A percentile compares a stretch with the other conserved stretches of the same genome.
These are phyloP conservation scores for Molossus molossus DNA, from an alignment of 2,797 vertebrate genomes.

Conservation along the genomic window DNA sequence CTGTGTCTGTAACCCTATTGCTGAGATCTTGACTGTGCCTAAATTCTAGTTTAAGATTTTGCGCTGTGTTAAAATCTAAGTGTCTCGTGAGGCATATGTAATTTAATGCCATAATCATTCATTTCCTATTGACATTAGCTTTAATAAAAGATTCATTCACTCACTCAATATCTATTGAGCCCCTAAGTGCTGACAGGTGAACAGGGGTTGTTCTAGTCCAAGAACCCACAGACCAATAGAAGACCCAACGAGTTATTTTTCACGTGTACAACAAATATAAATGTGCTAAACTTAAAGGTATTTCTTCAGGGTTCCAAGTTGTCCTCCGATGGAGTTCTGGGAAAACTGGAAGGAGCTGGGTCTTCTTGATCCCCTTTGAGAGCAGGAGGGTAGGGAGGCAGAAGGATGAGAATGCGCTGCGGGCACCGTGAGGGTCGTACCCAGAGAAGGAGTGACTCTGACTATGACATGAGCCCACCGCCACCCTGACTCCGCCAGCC, in stretches of 20 bases:
- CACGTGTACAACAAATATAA: background rate
- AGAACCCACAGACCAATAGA: background rate
- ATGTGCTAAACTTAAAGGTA: background rate
- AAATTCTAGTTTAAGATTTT: background rate
- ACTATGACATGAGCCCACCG: too few relatives aligned
- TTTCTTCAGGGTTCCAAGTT: background rate
- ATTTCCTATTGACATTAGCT: background rate
- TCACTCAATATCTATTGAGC: background rate
- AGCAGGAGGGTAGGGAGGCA: background rate
- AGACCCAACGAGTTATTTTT: background rate
- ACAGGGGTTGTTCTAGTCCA: background rate
- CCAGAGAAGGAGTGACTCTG: background rate
- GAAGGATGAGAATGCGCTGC: rapidly evolving
- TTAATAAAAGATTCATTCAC: background rate
- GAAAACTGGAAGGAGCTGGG: background rate
- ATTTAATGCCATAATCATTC: background rate
- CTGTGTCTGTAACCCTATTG: rapidly evolving
- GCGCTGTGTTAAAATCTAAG: background rate
- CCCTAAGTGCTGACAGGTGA: background rate
- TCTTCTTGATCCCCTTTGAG: background rate
- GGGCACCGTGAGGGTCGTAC: too few relatives aligned
- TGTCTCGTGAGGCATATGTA: background rate
- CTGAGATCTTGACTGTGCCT: background rate
- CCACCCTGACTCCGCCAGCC: background rate
- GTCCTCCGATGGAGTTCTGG: background rate